These are phyloP conservation scores for Patiria miniata DNA, from an alignment of 35 echinoderm and acorn worm species.

Conservation along the genomic window DNA sequence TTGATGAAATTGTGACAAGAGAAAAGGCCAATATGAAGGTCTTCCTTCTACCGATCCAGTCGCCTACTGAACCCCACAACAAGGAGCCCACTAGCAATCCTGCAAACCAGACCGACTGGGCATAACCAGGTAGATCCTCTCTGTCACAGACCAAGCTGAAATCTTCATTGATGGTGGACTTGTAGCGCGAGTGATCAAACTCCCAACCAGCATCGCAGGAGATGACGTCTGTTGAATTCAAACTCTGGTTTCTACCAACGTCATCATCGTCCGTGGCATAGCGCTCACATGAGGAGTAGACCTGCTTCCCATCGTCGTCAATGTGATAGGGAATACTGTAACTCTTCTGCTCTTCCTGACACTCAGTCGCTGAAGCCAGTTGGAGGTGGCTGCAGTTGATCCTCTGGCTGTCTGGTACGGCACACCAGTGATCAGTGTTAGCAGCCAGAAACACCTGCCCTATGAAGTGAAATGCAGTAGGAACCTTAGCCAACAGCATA, in stretches of 20 bases:
- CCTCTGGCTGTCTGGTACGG: not conserved
- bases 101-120: constrained; percentile 5
- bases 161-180: constrained; percentile 14
- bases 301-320: not conserved
- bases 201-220: not conserved
- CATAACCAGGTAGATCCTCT: not conserved
- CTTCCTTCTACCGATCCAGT: constrained; percentile 18
- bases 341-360: not conserved
- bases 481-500: not conserved
- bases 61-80: not conserved
- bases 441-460: not conserved
- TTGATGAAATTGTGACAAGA: not conserved
- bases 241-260: not conserved
- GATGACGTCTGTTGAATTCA: not conserved
- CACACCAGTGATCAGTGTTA: not conserved
- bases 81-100: not conserved
- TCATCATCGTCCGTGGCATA: not conserved
- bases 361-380: not conserved
- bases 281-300: not conserved
- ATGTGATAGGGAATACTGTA: not conserved
- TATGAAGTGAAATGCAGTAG: not conserved
- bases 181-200: not conserved
- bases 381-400: not conserved
- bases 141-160: not conserved
- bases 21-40: not conserved